Percentiles rank a stretch among this genome's conserved stretches.
These are phyloP conservation scores for Origma solitaria DNA, from an alignment of 2,113 vertebrate species.

Conservation along the genomic window DNA sequence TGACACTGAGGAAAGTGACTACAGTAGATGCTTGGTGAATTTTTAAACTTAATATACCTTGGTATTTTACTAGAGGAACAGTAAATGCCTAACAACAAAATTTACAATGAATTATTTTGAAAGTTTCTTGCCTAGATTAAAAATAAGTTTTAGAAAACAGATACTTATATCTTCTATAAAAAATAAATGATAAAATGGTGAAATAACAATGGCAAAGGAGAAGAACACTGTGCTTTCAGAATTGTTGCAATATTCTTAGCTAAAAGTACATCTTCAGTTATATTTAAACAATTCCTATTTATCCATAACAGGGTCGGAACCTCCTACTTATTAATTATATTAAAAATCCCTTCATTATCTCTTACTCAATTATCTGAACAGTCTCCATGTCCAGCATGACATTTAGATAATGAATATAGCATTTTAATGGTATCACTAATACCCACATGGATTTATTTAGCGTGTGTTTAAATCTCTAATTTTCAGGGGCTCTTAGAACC, in stretches of 20 bases:
- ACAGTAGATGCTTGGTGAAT: background rate
- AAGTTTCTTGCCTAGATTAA: background rate
- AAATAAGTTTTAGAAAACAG: background rate
- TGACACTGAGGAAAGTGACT: background rate
- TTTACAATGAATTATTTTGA: background rate
- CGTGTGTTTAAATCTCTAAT: background rate
- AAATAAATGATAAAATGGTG: background rate
- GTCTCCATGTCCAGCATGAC: conserved; percentile 11
- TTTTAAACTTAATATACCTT: background rate
- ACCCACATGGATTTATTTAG: background rate
- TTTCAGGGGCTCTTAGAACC: background rate
- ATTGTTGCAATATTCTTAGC: background rate
- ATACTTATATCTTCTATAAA: background rate
- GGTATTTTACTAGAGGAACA: background rate
- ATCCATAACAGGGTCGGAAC: background rate
- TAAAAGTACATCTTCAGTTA: background rate
- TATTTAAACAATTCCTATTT: background rate
- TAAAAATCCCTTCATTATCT: conserved; percentile 4
- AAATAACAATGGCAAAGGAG: background rate
- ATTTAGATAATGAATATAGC: conserved; percentile 32
- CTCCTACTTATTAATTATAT: background rate
- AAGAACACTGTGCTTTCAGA: background rate
- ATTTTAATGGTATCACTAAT: background rate
- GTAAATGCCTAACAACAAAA: background rate
- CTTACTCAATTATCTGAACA: background rate